Conservation (phyloP, 2,113 vertebrate species). For the Recurvirostra avosetta region DNA sequence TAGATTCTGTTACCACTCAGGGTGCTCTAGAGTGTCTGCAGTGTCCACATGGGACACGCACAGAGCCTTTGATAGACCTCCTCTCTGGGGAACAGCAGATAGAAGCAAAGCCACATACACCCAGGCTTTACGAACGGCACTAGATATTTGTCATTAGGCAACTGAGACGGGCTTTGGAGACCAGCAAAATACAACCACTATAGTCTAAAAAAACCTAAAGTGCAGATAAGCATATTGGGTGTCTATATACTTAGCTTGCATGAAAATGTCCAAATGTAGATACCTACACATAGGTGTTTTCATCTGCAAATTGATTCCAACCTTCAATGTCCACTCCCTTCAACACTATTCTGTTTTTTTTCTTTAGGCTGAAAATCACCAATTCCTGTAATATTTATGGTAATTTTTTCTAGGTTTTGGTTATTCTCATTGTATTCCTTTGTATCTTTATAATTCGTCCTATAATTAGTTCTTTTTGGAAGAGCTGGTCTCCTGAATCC, state of each 20-base stretch:
- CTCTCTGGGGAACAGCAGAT: background rate
- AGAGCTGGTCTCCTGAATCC: background rate
- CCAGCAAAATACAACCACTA: background rate
- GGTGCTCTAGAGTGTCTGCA: background rate
- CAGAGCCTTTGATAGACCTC: background rate
- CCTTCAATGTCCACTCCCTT: background rate
- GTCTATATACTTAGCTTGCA: background rate
- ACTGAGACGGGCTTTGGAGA: background rate
- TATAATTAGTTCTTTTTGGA: too few species aligned
- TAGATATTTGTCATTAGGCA: background rate
- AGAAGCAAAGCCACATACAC: rapidly evolving
- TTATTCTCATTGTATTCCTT: background rate
- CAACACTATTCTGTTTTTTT: background rate
- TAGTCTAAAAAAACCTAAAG: rapidly evolving
- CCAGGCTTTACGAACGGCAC: rapidly evolving
- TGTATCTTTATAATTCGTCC: too few species aligned
- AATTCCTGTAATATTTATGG: background rate
- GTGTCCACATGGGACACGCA: background rate
- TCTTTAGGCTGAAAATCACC: background rate
- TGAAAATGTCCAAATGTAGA: rapidly evolving
- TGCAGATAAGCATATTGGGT: background rate
- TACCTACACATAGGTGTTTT: background rate
- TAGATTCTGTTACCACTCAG: too few species aligned
- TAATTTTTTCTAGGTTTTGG: background rate
- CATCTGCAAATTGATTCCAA: background rate